Base-by-base conservation (phyloP, 2,888 invertebrate genomes). In the Chrysomela aeneicollis region DNA sequence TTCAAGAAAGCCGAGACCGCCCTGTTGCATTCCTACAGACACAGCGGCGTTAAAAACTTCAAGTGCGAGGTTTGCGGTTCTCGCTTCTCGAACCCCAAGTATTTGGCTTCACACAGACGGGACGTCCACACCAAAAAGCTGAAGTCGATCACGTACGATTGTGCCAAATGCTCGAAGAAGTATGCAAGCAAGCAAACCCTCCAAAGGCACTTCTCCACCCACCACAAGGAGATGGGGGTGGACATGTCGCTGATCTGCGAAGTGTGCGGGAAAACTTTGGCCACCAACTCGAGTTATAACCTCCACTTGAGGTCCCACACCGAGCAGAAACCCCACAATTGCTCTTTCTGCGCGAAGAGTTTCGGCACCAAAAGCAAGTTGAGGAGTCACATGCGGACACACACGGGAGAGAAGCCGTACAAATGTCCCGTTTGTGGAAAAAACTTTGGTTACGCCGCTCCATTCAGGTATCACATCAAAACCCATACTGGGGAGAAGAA, bases 401-500 rank as follows among this genome's bases (percentile, higher is more conserved):
- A 26, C 26, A 26, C 26, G 3, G 26, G 26, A 26, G 26, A 80
- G 53, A 79, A 84, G 67, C 84, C 84, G 49, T 86, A 85, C 74
- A 83, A 84, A 68, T 86, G 86, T 74, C 84, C 85, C 66, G 82
- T 85, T 9, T 86, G 86, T 71, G n/a, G n/a, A n/a, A n/a, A n/a
- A n/a, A n/a, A n/a, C n/a, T n/a, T n/a, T n/a, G n/a, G n/a, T n/a
- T n/a, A n/a, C n/a, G 82, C n/a, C n/a, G n/a, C n/a, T n/a, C n/a
- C n/a, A n/a, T n/a, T n/a, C n/a, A 86, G 85, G 71, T 86, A 86
- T 70, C 87, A 87, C 78, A 86, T 86, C 76, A 81, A 87, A 79
- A 87, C 85, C 77, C 87, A 87, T 82, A 85, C 85, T 71, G 87
- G 86, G 61, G 85, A 85, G 67, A 82, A 85, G 67, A 87, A 86